These are phyloP conservation scores for Phyllostomus hastatus DNA, from an alignment of 2,113 vertebrate species.

Conservation along the genomic window DNA sequence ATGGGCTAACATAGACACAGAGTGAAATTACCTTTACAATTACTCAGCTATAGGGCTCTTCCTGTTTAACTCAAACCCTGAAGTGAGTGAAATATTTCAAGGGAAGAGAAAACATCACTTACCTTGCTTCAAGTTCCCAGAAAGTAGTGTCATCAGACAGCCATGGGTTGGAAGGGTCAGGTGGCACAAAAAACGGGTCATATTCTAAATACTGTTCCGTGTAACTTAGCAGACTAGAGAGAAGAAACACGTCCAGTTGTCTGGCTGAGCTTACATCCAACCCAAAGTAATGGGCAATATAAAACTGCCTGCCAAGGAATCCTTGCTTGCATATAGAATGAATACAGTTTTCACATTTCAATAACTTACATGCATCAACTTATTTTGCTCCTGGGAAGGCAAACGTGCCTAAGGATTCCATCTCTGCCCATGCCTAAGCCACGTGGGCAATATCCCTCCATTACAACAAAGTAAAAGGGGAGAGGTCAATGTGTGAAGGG, in stretches of 20 bases:
- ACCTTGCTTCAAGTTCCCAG: slow-evolving; percentile 97
- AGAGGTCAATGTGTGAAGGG: not conserved
- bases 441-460: too few relatives aligned
- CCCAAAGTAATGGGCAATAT: not conserved
- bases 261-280: not conserved
- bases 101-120: slow-evolving; percentile 50
- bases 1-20: not conserved
- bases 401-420: not conserved
- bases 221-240: slow-evolving; percentile 90
- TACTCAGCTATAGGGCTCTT: not conserved
- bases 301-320: not conserved
- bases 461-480: not conserved
- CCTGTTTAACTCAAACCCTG: not conserved
- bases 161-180: slow-evolving; percentile 97
- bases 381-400: not conserved
- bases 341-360: not conserved
- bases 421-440: not conserved
- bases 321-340: not conserved
- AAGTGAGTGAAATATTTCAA: not conserved
- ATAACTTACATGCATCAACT: not conserved
- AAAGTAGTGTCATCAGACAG: slow-evolving; percentile 93
- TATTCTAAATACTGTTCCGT: slow-evolving; percentile 98
- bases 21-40: not conserved
- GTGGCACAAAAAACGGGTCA: slow-evolving; percentile 94
- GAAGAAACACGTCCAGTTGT: slow-evolving; percentile 40